Evolutionary conservation across 2,888 invertebrate genomes (phyloP).

Genomic region (Macroteleia sp.): DNA sequence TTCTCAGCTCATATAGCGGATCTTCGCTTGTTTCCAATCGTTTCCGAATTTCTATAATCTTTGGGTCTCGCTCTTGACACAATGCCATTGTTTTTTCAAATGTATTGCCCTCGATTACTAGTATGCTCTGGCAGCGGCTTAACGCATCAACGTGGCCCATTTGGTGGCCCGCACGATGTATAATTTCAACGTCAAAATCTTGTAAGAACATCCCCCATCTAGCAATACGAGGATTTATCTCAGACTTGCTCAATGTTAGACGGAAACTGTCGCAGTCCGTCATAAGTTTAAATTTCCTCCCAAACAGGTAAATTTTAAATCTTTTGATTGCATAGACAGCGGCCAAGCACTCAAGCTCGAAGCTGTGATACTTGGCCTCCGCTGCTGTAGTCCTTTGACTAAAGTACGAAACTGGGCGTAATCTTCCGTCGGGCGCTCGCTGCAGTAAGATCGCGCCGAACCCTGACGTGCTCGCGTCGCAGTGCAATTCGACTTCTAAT

Average conservation of each 20-base stretch:
- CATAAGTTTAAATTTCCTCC: conserved; percentile 69
- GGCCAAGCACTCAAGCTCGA: too few relatives aligned
- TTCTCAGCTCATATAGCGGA: conserved; percentile 57
- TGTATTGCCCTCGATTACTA: conserved; percentile 46
- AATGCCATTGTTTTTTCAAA: conserved; percentile 59
- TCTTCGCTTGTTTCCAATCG: conserved; percentile 52
- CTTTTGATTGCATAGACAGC: conserved; percentile 63
- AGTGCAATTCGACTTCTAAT: too few relatives aligned
- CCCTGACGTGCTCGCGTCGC: too few relatives aligned
- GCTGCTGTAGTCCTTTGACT: conserved; percentile 68
- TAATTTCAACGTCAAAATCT: conserved; percentile 55
- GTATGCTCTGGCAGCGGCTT: too few relatives aligned
- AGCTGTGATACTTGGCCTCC: conserved; percentile 72
- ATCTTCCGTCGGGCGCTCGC: too few relatives aligned
- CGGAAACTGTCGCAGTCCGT: conserved; percentile 73
- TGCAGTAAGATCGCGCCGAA: too few relatives aligned
- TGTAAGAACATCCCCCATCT: conserved; percentile 69
- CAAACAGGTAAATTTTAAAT: conserved; percentile 69
- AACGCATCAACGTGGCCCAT: conserved; percentile 64
- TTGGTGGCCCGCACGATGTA: conserved; percentile 47
- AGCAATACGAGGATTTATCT: conserved; percentile 70
- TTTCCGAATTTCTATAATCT: conserved; percentile 48
- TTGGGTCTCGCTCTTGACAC: conserved; percentile 48
- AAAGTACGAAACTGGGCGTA: too few relatives aligned
- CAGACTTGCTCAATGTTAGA: conserved; percentile 69